Base-by-base conservation (phyloP, 2,113 vertebrate genomes). In the Salvelinus sp. region DNA sequence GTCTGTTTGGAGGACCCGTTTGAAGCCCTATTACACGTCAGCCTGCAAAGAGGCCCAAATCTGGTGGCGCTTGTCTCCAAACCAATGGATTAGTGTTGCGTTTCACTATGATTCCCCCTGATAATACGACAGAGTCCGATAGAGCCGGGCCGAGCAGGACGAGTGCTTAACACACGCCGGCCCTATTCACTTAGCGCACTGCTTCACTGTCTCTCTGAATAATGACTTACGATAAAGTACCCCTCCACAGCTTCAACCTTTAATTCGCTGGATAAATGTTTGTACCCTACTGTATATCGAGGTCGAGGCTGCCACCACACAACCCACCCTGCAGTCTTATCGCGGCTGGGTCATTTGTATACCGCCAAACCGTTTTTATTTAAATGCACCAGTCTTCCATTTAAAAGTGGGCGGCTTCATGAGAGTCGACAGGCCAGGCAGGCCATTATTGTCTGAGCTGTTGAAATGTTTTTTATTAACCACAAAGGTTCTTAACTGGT, bases 81-180 rank as follows among this genome's bases (percentile, higher is more conserved):
- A 91, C 85, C 62, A 71, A 69, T 87, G 88, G 87, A 92, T 91
- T 92, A 91, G 81, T 78, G 84, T 79, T 68, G 80, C 81, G 88
- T 89, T 88, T 84, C 69, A 73, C 76, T 86, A 54, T 23, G 83
- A 89, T 89, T 87, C 76, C 79, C 74, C 30, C 78, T 82, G 87
- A 92, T 91, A 86, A 85, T 75, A 77, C 73, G 70, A 25, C 84
- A 81, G 80, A 84, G 82, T 83, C 78, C 16, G 50, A 54, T 54
- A 54, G 70, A 62, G 58, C 18, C n/a, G 58, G 72, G 63, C 69
- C 79, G 78, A 75, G 78, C 71, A 71, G 72, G 28, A 25, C 1
- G 72, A 81, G 77, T 72, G 60, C 82, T 86, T 81, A 88, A 79
- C 72, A 76, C 79, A 78, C 79, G 14, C 65, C 50, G 80, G 72